Percentiles rank a stretch among this genome's conserved stretches.
These are phyloP conservation scores for Scaptomyza cyrtandrae DNA, from an alignment of 2,888 invertebrate species.

Conservation along the genomic window DNA sequence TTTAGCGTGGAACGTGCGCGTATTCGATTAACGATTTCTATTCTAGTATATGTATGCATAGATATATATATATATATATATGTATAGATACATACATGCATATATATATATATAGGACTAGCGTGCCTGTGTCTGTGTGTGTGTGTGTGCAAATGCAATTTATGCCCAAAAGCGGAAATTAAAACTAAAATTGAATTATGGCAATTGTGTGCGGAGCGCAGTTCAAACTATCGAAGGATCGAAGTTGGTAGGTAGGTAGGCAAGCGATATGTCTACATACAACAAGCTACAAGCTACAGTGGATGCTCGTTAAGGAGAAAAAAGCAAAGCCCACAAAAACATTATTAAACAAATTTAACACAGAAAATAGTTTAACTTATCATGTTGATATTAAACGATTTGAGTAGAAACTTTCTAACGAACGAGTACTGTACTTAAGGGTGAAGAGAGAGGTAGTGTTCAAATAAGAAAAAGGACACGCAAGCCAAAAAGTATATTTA, in stretches of 20 bases:
- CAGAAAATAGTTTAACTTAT: too few relatives aligned
- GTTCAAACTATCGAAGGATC: conserved; percentile 29
- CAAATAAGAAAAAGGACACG: background rate
- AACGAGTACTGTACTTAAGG: too few relatives aligned
- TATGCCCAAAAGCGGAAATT: conserved; percentile 77
- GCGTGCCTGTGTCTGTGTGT: conserved; percentile 19
- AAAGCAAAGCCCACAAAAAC: too few relatives aligned
- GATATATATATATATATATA: conserved; percentile 21
- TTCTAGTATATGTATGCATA: conserved; percentile 1
- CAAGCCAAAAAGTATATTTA: conserved; percentile 3
- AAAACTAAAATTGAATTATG: conserved; percentile 81
- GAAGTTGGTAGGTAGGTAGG: background rate
- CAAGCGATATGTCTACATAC: background rate
- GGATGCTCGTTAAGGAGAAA: background rate
- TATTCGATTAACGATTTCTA: conserved; percentile 43
- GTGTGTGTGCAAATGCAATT: conserved; percentile 71
- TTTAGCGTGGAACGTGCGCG: background rate
- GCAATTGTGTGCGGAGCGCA: conserved; percentile 60
- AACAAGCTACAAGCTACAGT: conserved; percentile 1
- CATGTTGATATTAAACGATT: too few relatives aligned
- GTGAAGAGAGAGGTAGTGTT: too few relatives aligned
- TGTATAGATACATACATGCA: background rate
- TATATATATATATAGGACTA: background rate
- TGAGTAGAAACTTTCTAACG: too few relatives aligned
- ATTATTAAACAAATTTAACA: too few relatives aligned